Conservation (phyloP, 2,797 vertebrate genomes). For the Botia kubotai region DNA sequence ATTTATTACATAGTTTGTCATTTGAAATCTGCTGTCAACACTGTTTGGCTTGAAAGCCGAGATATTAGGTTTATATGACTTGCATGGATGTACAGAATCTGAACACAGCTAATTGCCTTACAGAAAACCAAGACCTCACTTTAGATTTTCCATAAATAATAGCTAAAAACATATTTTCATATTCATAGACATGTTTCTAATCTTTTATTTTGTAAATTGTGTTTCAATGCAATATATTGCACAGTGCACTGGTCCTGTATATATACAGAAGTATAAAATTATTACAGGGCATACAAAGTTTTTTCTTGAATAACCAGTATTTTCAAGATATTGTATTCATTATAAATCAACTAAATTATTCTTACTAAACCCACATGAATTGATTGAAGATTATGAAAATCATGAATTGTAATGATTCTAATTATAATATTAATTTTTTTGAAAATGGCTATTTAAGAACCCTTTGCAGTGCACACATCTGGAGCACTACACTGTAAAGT, state of each 20-base stretch:
- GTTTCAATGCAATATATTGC: conserved; percentile 66
- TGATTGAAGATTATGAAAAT: neutral
- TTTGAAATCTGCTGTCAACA: conserved; percentile 3
- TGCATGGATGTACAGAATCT: neutral
- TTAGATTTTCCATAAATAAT: neutral
- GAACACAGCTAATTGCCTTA: conserved; percentile 32
- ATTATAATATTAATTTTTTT: conserved; percentile 22
- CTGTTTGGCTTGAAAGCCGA: neutral
- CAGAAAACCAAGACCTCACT: conserved; percentile 19
- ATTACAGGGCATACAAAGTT: conserved; percentile 32
- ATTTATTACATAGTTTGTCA: neutral
- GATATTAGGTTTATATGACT: neutral
- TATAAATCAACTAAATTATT: neutral
- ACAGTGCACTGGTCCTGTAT: conserved; percentile 64
- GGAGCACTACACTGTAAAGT: conserved; percentile 80
- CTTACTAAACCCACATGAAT: neutral
- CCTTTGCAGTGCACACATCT: conserved; percentile 64
- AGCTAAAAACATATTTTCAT: conserved; percentile 19
- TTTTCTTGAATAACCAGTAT: conserved; percentile 28
- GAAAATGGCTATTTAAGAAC: conserved; percentile 51
- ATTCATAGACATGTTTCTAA: conserved; percentile 12
- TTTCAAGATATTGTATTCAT: conserved; percentile 12
- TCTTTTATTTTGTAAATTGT: conserved; percentile 26
- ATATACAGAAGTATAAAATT: neutral
- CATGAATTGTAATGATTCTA: neutral